These are phyloP conservation scores for Phataginus tetradactyla DNA, from an alignment of 2,797 vertebrate species.

Conservation along the genomic window DNA sequence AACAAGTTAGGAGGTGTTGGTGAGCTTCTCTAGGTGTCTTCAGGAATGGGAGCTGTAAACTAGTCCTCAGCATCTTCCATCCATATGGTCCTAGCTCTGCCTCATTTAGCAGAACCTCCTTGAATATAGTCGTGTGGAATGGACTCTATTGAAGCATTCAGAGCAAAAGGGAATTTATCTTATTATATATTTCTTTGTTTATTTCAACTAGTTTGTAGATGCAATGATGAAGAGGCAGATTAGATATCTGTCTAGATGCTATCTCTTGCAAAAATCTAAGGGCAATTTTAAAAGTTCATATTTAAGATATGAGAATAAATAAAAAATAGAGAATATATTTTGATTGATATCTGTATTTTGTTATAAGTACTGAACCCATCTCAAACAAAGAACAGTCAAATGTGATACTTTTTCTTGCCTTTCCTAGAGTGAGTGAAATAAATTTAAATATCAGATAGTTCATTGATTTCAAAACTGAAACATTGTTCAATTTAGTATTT, in stretches of 20 bases:
- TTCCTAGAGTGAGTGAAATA: not conserved
- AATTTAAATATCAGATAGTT: not conserved
- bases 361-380: not conserved
- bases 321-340: not conserved
- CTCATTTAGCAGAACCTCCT: not conserved
- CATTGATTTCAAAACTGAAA: not conserved
- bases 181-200: not conserved
- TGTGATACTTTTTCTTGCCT: not conserved
- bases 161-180: not conserved
- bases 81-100: not conserved
- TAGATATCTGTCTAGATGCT: not conserved
- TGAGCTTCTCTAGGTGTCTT: not conserved
- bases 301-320: not conserved
- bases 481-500: conserved; percentile 4
- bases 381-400: not conserved
- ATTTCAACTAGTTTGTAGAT: not conserved
- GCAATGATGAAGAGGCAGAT: not conserved
- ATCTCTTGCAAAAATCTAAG: not conserved
- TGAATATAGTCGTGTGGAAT: not conserved
- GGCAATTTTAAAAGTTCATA: not conserved
- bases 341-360: not conserved
- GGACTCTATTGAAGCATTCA: not conserved
- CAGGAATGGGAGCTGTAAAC: not conserved
- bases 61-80: not conserved
- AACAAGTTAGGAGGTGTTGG: not conserved